Base-by-base conservation (phyloP, 1,140 invertebrate genomes). In the Leguminivora glycinivorella region DNA sequence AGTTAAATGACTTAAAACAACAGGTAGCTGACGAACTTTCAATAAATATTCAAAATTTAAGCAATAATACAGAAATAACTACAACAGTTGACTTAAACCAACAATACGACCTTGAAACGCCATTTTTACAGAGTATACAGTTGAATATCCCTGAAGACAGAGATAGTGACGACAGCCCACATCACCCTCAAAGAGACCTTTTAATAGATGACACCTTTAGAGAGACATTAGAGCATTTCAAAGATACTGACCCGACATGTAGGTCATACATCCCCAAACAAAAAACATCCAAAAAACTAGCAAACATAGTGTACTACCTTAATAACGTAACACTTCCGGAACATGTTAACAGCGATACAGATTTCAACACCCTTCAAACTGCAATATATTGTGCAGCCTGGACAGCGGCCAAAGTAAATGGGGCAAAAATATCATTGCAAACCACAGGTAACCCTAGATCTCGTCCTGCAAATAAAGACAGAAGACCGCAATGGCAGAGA, bases 261-360 rank as follows among this genome's bases (percentile, higher is more conserved):
- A 67, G 72, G 68, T 12, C 40, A 0, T 70, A 63, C 22, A 73
- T 76, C 5, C 72, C 70, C 3, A 76, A 69, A 60, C 69, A 70
- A 68, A 76, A 70, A 58, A 5, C 72, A 24, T 72, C 75, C 6
- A 74, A 69, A 47, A 72, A 69, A 47, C 67, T 76, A 12, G 31
- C 72, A 0, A 26, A n/a, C 6, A 76, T 74, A 70, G 69, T 72
- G 4, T 2, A 72, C 17, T 69, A 66, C 29, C 34, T 75, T 31
- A 67, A 75, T 26, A 47, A 67, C 22, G 0, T 47, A 47, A 31
- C 29, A n/a, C n/a, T n/a, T n/a, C n/a, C n/a, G n/a, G n/a, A n/a
- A n/a, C n/a, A n/a, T n/a, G n/a, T n/a, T n/a, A n/a, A n/a, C n/a
- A n/a, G n/a, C n/a, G n/a, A n/a, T n/a, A n/a, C n/a, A n/a, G n/a